Evolutionary conservation across 2,888 invertebrate species (phyloP).

Genomic region (Homarus gammarus): DNA sequence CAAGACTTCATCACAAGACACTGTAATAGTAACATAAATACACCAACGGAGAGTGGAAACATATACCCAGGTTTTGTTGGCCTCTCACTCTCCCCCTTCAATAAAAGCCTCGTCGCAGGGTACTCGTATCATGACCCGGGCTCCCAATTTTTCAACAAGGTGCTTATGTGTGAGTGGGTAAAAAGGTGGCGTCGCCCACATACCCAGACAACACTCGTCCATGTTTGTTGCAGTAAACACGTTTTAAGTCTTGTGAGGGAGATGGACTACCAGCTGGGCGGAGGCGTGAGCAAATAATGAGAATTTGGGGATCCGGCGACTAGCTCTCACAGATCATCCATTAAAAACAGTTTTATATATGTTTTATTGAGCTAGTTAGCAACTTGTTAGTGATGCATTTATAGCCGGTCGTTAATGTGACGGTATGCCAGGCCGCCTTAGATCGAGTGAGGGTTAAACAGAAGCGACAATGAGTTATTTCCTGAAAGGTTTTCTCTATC

Average conservation of each 20-base stretch:
- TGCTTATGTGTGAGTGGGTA: constrained; percentile 26
- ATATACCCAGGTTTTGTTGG: too few species aligned
- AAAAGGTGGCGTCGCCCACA: constrained; percentile 35
- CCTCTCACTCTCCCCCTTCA: constrained; percentile 1
- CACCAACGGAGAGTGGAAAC: too few species aligned
- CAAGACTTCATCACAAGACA: too few species aligned
- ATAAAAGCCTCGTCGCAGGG: neutral
- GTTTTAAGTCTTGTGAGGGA: constrained; percentile 36
- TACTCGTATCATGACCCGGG: neutral
- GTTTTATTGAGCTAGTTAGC: constrained; percentile 29
- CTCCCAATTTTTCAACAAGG: constrained; percentile 44
- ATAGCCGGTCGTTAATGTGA: neutral
- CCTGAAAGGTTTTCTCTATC: neutral
- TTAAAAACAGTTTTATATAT: constrained; percentile 4
- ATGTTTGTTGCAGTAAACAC: constrained; percentile 50
- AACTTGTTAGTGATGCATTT: constrained; percentile 9
- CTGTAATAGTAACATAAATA: too few species aligned
- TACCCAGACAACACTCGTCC: constrained; percentile 24
- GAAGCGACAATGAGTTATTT: constrained; percentile 27
- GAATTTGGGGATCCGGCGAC: too few species aligned
- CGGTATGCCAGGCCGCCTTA: neutral
- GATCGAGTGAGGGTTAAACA: constrained; percentile 30
- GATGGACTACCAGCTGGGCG: neutral
- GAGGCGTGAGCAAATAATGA: constrained; percentile 4
- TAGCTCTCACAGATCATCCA: neutral